Base-by-base conservation (phyloP, 2,888 invertebrate species). In the Tipula lateralis region DNA sequence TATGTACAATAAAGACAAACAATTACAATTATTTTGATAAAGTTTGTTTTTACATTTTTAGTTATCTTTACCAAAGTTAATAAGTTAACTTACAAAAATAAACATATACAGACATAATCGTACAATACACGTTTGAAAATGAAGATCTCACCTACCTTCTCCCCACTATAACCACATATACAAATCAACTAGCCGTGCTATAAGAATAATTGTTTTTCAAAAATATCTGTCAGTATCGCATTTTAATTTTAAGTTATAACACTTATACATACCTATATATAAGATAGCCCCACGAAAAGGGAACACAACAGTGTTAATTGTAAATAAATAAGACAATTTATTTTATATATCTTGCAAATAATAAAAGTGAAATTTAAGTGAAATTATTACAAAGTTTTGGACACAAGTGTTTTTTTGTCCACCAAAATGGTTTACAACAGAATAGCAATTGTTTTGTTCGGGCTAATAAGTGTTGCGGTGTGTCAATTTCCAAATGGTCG, bases 401-500 rank as follows among this genome's bases (percentile, higher is more conserved):
- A 66, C 66, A 66, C 9, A 32, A 44, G 44, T 44, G 66, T 24
- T 6, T 66, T 39, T 7, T 66, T 66, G 66, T 24, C 12, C 19
- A 66, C 24, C 7, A 66, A 66, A 66, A 66, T 66, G 66, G 19
- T 24, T 24, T 24, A 66, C 66, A 66, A 66, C 9, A 66, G 24
- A 66, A 24, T 24, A n/a, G 7, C 66, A 9, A 66, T 66, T 66
- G 66, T 66, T 66, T 24, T 66, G 24, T 66, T 66, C n/a, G 82
- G 30, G 6, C 30, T 90, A 85, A 86, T 89, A 86, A 88, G 89
- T 87, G 86, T 88, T 85, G 87, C 89, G 85, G 87, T 87, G 85
- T 95, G 94, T 84, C 95, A 96, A 89, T 95, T 95, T 89, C 93
- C 93, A 84, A 94, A 94, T 88, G 95, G 95, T 34, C 92, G 96